Percentiles rank a stretch among this genome's conserved stretches.
These are phyloP conservation scores for Athalia cordata DNA, from an alignment of 2,888 invertebrate species.

Conservation along the genomic window DNA sequence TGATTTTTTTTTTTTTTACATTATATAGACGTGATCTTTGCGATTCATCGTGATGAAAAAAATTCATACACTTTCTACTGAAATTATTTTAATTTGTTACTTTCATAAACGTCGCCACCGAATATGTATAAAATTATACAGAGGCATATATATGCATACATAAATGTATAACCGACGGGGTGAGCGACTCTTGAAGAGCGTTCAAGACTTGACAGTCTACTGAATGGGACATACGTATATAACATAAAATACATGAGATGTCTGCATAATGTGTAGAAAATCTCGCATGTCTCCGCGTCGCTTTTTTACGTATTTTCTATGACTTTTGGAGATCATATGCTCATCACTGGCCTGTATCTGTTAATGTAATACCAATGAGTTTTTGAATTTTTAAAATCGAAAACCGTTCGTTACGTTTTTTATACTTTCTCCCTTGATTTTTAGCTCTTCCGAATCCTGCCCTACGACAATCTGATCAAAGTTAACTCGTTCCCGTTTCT, in stretches of 20 bases:
- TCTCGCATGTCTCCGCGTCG: too few species aligned
- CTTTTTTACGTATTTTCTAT: not conserved
- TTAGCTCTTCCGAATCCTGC: slow-evolving; percentile 15
- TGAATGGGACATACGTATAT: not conserved
- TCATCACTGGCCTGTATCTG: too few species aligned
- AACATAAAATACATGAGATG: too few species aligned
- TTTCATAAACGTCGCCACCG: too few species aligned
- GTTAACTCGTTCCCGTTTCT: not conserved
- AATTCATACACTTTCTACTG: too few species aligned
- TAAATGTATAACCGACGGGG: slow-evolving; percentile 4
- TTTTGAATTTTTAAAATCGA: not conserved
- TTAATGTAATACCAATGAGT: too few species aligned
- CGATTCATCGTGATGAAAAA: too few species aligned
- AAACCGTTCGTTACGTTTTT: not conserved
- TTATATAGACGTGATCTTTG: too few species aligned
- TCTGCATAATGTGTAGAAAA: too few species aligned
- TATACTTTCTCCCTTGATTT: not conserved
- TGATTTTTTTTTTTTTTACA: too few species aligned
- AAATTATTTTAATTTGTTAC: too few species aligned
- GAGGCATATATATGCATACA: not conserved
- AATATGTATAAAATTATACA: not conserved
- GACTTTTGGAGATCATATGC: not conserved
- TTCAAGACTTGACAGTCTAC: slow-evolving; percentile 8
- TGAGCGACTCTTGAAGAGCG: slow-evolving; percentile 24
- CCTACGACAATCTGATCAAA: slow-evolving; percentile 29